Evolutionary conservation across 2,113 vertebrate species (phyloP).

Genomic region (Bettongia penicillata): DNA sequence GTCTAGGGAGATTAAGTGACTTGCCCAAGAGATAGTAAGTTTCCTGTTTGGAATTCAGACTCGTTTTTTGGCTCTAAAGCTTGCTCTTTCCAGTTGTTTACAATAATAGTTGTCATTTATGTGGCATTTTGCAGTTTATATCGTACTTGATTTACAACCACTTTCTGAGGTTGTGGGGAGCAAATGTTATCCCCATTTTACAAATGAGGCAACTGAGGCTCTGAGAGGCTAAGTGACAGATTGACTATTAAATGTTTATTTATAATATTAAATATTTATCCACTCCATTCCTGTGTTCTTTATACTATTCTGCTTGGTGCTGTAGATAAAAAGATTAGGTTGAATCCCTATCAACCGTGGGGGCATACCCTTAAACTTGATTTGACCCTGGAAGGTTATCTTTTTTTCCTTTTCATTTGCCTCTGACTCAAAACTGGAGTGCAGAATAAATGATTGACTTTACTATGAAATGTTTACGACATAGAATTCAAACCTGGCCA

Average conservation of each 20-base stretch:
- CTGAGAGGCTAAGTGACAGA: neutral
- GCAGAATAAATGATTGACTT: neutral
- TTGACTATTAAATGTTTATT: too few species aligned
- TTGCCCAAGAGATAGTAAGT: neutral
- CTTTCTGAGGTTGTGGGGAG: neutral
- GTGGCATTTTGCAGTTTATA: neutral
- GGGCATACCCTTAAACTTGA: neutral
- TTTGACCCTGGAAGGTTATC: neutral
- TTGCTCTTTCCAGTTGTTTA: neutral
- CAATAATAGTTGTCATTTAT: neutral
- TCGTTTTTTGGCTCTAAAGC: neutral
- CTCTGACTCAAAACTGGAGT: neutral
- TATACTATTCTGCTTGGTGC: neutral
- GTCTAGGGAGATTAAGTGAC: neutral
- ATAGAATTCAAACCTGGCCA: neutral
- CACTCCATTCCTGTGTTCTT: neutral
- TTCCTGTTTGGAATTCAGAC: neutral
- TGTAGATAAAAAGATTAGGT: neutral
- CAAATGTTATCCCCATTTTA: too few species aligned
- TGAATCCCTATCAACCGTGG: neutral
- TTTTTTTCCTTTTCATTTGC: neutral
- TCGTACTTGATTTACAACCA: neutral
- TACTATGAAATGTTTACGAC: neutral
- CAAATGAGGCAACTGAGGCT: neutral
- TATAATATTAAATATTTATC: too few species aligned